phyloP scores from a whole-genome alignment of 1,140 invertebrate species.

The Dysdera silvatica region DNA sequence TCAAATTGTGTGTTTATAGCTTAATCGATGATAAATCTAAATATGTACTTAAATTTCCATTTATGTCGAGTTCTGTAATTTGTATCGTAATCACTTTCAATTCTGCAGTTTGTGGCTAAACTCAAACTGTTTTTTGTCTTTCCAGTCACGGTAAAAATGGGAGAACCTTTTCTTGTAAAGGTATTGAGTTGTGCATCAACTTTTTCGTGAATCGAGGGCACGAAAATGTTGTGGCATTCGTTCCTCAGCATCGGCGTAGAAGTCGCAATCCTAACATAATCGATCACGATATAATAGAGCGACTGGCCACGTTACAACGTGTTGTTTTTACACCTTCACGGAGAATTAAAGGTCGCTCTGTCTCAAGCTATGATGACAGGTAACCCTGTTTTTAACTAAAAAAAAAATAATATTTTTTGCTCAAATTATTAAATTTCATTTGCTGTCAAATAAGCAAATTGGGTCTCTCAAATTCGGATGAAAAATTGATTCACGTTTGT shows the following conservation, averaged over 20 bases:
- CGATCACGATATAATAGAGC: constrained; percentile 17
- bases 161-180: constrained; percentile 39
- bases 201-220: constrained; percentile 28
- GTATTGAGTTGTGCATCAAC: constrained; percentile 37
- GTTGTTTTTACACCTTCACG: constrained; percentile 29
- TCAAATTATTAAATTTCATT: neutral
- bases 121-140: constrained; percentile 1
- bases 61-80: too few relatives aligned
- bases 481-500: too few relatives aligned
- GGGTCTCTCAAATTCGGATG: neutral
- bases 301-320: neutral
- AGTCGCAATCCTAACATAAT: neutral
- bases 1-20: too few relatives aligned
- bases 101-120: neutral
- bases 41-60: too few relatives aligned
- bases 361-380: constrained; percentile 30
- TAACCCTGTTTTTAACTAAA: constrained; percentile 3
- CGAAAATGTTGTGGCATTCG: constrained; percentile 9
- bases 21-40: too few relatives aligned
- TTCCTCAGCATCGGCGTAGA: constrained; percentile 4
- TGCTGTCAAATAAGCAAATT: neutral
- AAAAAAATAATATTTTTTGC: neutral
- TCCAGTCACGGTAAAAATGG: constrained; percentile 40
- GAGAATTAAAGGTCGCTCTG: constrained; percentile 6
- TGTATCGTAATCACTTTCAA: neutral